Evolutionary conservation across 2,113 vertebrate species (phyloP), one percentile per base, ranked within the genome.

Genomic region (Gasterosteus aculeatus): DNA sequence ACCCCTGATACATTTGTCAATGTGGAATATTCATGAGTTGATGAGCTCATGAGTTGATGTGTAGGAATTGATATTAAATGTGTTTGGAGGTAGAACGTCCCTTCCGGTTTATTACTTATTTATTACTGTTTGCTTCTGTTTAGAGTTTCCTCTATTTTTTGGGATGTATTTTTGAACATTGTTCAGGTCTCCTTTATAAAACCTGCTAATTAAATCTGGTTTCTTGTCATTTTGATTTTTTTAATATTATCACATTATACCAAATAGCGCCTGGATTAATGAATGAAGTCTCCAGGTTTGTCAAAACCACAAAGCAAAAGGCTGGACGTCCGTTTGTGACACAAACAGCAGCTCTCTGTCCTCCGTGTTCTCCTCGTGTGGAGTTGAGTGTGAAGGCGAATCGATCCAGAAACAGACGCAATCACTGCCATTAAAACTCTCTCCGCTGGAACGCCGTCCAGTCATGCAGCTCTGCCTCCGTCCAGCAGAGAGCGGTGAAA

Each of bases 401-500:
- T 22, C 9, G 53, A 26, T 35, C 7, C 22, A 42, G 47, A 56
- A 44, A 51, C 54, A 60, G n/a, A 67, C 26, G 22, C 12, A 15
- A 29, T 77, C n/a, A 18, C 15, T 41, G 3, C 19, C 29, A 4
- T 46, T 47, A 41, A 41, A 38, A 38, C 14, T 2, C 60, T 31
- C 15, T 16, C 11, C 26, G 15, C 56, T 38, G n/a, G n/a, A 26
- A 26, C 22, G 38, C 5, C 31, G 53, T 6, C 19, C 57, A 14
- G 22, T 46, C 10, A 0, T 63, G 49, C 51, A 68, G 63, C 41
- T 68, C 29, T 22, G 6, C 31, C 22, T 49, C 31, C 10, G 58
- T 57, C 80, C 85, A 70, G 14, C 5, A 77, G 82, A 56, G 80
- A 74, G 77, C 73, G 46, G 72, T 8, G 10, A 9, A 33, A 67